phyloP scores from a whole-genome alignment of 2,888 invertebrate species.

The Synergus umbraculus region DNA sequence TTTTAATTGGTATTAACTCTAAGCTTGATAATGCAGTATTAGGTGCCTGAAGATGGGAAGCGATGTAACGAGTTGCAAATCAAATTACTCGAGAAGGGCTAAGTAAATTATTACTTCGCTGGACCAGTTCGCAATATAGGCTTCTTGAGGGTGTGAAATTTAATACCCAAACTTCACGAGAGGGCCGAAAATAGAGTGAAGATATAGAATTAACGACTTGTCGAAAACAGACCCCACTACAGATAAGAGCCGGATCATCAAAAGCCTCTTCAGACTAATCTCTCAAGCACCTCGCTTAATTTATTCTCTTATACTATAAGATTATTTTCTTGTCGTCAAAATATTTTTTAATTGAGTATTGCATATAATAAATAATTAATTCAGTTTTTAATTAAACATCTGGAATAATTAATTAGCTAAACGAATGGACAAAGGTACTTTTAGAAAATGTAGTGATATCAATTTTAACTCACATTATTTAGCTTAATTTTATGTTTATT shows the following conservation, averaged over 20 bases:
- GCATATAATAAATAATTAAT: neutral
- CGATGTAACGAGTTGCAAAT: slow-evolving; percentile 51
- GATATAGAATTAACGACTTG: neutral
- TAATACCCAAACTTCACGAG: slow-evolving; percentile 47
- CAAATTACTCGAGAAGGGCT: slow-evolving; percentile 55
- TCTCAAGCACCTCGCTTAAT: neutral
- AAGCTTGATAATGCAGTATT: slow-evolving; percentile 3
- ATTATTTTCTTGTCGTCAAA: neutral
- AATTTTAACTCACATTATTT: slow-evolving; percentile 89
- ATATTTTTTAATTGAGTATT: neutral
- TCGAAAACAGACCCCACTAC: neutral
- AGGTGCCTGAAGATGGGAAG: slow-evolving; percentile 29
- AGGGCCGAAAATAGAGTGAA: neutral
- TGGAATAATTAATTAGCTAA: no score
- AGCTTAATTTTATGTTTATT: slow-evolving; percentile 96
- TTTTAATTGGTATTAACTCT: neutral
- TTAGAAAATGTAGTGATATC: neutral
- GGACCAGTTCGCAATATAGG: slow-evolving; percentile 47
- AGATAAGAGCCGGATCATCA: neutral
- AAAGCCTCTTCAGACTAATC: neutral
- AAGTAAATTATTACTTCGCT: slow-evolving; percentile 63
- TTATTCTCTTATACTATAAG: neutral
- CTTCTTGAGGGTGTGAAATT: slow-evolving; percentile 52
- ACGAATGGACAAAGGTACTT: no score
- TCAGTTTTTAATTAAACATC: neutral